These are phyloP conservation scores for Zaprionus taronus DNA, from an alignment of 1,140 invertebrate genomes.

Conservation along the genomic window DNA sequence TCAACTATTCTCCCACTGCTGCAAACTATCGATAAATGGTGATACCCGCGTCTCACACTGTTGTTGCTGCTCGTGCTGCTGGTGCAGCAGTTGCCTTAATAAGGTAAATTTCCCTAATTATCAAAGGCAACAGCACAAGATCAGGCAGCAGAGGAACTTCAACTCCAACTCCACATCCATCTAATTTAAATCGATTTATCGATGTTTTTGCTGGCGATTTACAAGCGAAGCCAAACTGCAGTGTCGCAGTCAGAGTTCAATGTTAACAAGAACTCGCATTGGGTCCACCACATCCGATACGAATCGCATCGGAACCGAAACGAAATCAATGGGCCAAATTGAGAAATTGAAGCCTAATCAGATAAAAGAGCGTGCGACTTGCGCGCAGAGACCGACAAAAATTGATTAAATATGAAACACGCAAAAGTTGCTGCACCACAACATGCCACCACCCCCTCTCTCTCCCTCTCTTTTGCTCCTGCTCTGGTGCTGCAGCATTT, in stretches of 20 bases:
- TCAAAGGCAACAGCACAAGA: background rate
- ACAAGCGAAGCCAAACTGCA: background rate
- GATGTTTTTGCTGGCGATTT: background rate
- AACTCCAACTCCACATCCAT: background rate
- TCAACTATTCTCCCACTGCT: background rate
- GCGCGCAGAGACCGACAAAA: conserved; percentile 47
- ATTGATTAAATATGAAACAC: conserved; percentile 83
- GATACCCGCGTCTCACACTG: background rate
- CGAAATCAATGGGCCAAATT: conserved; percentile 70
- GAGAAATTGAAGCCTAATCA: conserved; percentile 80
- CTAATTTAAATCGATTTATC: conserved; percentile 21
- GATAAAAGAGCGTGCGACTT: conserved; percentile 77
- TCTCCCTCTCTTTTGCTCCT: background rate
- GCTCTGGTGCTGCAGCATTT: conserved; percentile 40
- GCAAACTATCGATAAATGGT: background rate
- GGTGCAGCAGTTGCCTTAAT: background rate
- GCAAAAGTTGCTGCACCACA: conserved; percentile 45
- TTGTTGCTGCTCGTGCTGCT: background rate
- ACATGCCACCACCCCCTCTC: background rate
- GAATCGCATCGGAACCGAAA: conserved; percentile 15
- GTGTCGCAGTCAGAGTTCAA: conserved; percentile 66
- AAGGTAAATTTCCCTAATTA: conserved; percentile 4
- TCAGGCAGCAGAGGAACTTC: no score
- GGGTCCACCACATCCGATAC: conserved; percentile 25
- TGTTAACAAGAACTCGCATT: conserved; percentile 65